phyloP scores from a whole-genome alignment of 2,797 vertebrate species.

The Spondyliosoma cantharus region DNA sequence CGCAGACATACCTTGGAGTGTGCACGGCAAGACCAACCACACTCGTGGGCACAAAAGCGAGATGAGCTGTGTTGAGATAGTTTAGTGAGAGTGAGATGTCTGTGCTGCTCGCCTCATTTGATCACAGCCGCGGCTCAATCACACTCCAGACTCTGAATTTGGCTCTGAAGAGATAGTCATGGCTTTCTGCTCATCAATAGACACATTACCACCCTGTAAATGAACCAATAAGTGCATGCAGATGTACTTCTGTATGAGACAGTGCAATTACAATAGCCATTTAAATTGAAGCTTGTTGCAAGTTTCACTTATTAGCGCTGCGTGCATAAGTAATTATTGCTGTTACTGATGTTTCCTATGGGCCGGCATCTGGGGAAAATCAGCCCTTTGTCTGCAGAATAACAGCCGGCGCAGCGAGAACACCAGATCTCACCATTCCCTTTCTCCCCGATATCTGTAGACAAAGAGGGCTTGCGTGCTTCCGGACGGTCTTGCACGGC shows the following conservation, averaged over 20 bases:
- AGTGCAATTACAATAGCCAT: conserved; percentile 55
- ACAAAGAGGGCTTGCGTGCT: conserved; percentile 49
- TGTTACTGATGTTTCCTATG: conserved; percentile 52
- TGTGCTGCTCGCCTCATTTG: conserved; percentile 39
- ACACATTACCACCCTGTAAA: conserved; percentile 57
- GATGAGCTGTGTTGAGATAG: not conserved
- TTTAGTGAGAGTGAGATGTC: conserved; percentile 37
- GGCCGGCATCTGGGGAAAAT: conserved; percentile 58
- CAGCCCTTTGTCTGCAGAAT: conserved; percentile 54
- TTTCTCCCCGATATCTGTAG: conserved; percentile 44
- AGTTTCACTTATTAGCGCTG: conserved; percentile 63
- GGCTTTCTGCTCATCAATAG: conserved; percentile 68
- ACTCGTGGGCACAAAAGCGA: not conserved
- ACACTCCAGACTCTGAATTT: conserved; percentile 35
- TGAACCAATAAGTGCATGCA: conserved; percentile 58
- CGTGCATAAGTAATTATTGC: conserved; percentile 58
- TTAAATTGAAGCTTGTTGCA: conserved; percentile 57
- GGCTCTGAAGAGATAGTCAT: conserved; percentile 65
- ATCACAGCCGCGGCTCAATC: conserved; percentile 47
- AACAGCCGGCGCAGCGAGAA: conserved; percentile 36
- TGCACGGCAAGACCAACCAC: conserved; percentile 2
- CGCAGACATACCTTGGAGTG: conserved; percentile 24
- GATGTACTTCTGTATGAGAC: conserved; percentile 58
- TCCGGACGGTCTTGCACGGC: conserved; percentile 40
- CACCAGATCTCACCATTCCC: conserved; percentile 24